Evolutionary conservation across 2,113 vertebrate species (phyloP), one percentile per base, ranked within the genome.

Genomic region (Cephalophus harveyi): DNA sequence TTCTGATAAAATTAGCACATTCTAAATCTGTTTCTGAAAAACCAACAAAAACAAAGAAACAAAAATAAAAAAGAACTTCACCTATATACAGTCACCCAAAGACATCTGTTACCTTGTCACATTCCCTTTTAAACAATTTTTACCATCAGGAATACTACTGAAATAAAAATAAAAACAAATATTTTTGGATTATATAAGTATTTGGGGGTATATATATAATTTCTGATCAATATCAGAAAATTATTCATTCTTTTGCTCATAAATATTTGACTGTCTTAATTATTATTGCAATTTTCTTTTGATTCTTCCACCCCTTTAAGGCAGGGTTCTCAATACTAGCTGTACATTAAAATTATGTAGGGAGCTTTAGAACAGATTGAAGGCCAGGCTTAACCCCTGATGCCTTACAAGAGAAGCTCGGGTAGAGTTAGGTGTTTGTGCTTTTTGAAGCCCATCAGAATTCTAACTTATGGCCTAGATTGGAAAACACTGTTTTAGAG

Each of bases 51-150:
- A 90, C 62, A 93, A 88, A 96, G 48, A 19, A 93, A 78, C 11
- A 87, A 57, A 5, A 91, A 74, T 43, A 43, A 27, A 60, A 76
- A 88, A 54, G 17, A 71, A 28, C 3, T 78, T 89, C 7, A 97
- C 88, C 89, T 97, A 43, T 91, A 74, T 89, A 88, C 36, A 93
- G 27, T 91, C 83, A 95, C 46, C 13, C 78, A 67, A 33, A 93
- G 33, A 57, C 86, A 97, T 97, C 91, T 97, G 92, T 81, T 96
- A 84, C 59, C 94, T 97, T 96, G 36, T 91, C 78, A 94, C 6
- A 82, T 82, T 92, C 27, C 87, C 87, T 90, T 96, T 96, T 86
- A 88, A 97, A 82, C 13, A 96, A 81, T 79, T 94, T 94, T 94
- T 92, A 79, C 28, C 62, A 87, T 81, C 79, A 89, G 82, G 19